Conservation (phyloP, 1,140 invertebrate species). For the Caenorhabditis brenneri region DNA sequence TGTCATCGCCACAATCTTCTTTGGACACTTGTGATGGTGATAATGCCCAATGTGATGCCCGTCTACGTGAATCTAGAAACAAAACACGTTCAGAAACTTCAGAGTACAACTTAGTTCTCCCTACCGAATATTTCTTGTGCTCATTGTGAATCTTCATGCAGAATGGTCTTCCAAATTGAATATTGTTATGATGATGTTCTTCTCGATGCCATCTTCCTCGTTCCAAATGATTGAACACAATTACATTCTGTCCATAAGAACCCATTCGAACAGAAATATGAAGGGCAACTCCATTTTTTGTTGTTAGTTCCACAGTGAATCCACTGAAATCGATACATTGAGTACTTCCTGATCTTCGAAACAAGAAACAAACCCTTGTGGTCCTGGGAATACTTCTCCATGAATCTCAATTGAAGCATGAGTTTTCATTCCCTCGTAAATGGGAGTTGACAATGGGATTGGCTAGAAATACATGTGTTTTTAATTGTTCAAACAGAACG, state of each 20-base stretch:
- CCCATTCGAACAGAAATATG: slow-evolving; percentile 55
- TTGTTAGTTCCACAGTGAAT: slow-evolving; percentile 53
- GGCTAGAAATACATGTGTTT: not conserved
- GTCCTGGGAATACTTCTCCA: slow-evolving; percentile 17
- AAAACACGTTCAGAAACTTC: not conserved
- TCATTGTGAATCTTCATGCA: slow-evolving; percentile 59
- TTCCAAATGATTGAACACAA: slow-evolving; percentile 52
- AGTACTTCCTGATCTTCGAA: not conserved
- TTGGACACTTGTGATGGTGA: slow-evolving; percentile 50
- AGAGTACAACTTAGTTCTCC: too few relatives aligned
- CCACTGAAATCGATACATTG: slow-evolving; percentile 33
- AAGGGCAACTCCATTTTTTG: slow-evolving; percentile 50
- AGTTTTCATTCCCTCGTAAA: slow-evolving; percentile 8
- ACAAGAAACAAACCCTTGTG: not conserved
- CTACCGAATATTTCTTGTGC: slow-evolving; percentile 52
- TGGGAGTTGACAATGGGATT: slow-evolving; percentile 12
- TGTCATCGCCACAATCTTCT: slow-evolving; percentile 39
- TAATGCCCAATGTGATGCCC: slow-evolving; percentile 54
- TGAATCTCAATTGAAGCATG: slow-evolving; percentile 7
- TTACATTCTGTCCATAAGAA: slow-evolving; percentile 35
- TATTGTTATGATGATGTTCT: slow-evolving; percentile 49
- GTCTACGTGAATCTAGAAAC: slow-evolving; percentile 55
- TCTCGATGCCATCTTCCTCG: slow-evolving; percentile 54
- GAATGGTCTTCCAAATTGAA: slow-evolving; percentile 48
- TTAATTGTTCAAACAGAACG: too few relatives aligned